Evolutionary conservation across 2,113 vertebrate genomes (phyloP), one percentile per base, ranked within the genome.

Genomic region (Damaliscus lunatus): DNA sequence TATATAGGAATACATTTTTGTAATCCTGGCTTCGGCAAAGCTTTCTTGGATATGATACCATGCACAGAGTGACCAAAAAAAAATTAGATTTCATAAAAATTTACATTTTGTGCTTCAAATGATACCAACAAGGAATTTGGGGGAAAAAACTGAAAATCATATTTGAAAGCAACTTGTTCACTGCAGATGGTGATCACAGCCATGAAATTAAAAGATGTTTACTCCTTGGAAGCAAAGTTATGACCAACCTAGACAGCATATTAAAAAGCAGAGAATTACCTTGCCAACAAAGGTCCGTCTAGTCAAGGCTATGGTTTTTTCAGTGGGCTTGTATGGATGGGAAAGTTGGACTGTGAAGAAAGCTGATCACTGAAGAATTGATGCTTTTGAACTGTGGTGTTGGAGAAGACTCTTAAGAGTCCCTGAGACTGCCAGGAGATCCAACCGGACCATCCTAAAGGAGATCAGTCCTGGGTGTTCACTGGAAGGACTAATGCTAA

Each of bases 131-230:
- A 93, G 55, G 19, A 78, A 84, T 55, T 36, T 52, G 5, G 48
- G 13, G 48, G 19, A 55, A 87, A 43, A 29, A 15, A 36, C n/a
- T 78, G 4, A 29, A 62, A 89, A 74, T 81, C 57, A 25, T 88
- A 88, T 57, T 46, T 81, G 40, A 67, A 96, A 81, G 33, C 50
- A 92, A 67, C 84, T 59, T 92, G 74, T 81, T 71, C 64, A 71
- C n/a, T 36, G 64, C 17, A 71, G 64, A 71, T 19, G n/a, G 64
- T 71, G 64, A 71, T 10, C 19, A 17, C 16, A n/a, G n/a, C 64
- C 17, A 21, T 19, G 17, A 36, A 36, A 36, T 71, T 36, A 71
- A 36, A 36, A 71, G n/a, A 36, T 9, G 4, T n/a, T 71, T 71
- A 71, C 17, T 71, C 64, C 64, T 21, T 71, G n/a, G 64, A 71